These are phyloP conservation scores for Nomada hirtipes DNA, from an alignment of 2,888 invertebrate genomes.

Conservation along the genomic window DNA sequence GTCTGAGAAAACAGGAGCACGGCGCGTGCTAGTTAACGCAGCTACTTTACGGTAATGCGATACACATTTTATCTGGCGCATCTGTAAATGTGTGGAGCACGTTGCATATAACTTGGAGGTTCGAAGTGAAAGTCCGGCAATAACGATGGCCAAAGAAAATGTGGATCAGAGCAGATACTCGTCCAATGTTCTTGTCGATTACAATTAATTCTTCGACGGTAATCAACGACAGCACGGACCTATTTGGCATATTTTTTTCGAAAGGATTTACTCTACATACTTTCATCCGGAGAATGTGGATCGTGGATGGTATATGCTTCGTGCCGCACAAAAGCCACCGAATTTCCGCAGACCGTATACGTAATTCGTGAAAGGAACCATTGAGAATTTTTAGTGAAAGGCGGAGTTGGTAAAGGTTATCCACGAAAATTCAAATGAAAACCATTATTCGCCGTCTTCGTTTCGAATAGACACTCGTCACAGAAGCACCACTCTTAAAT, in stretches of 20 bases:
- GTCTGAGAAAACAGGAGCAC: constrained; percentile 2
- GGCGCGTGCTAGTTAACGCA: constrained; percentile 20
- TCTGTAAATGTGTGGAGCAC: background rate
- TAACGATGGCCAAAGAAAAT: no score
- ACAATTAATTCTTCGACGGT: no score
- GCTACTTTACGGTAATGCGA: constrained; percentile 26
- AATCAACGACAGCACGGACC: no score
- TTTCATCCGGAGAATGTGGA: no score
- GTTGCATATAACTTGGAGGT: background rate
- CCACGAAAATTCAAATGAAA: constrained; percentile 25
- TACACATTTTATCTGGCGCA: constrained; percentile 1
- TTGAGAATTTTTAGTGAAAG: background rate
- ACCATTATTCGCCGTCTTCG: constrained; percentile 3
- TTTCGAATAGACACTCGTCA: background rate
- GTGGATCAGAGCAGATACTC: no score
- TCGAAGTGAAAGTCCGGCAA: constrained; percentile 44
- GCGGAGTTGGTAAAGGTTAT: background rate
- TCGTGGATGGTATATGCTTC: background rate
- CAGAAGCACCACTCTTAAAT: constrained; percentile 17
- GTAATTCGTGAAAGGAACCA: background rate
- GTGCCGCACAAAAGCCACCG: background rate
- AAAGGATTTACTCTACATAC: no score
- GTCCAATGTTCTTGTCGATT: no score
- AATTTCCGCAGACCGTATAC: background rate
- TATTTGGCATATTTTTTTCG: no score